Percentiles rank a stretch among this genome's conserved stretches.
These are phyloP conservation scores for Stigmatopora nigra DNA, from an alignment of 2,113 vertebrate species.

Conservation along the genomic window DNA sequence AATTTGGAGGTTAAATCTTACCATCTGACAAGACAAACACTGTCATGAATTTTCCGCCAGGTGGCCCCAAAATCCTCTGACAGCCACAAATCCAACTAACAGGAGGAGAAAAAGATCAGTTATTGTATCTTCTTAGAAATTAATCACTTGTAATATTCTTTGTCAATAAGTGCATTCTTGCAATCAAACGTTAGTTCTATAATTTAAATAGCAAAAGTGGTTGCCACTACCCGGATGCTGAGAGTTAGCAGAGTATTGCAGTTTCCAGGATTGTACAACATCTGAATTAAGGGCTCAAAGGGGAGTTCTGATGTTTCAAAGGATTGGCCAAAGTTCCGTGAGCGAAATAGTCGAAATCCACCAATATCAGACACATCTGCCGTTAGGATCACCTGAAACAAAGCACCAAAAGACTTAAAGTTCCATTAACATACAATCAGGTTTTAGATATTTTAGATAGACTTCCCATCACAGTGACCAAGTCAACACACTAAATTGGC, in stretches of 20 bases:
- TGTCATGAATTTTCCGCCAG: constrained; percentile 82
- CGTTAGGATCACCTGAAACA: constrained; percentile 81
- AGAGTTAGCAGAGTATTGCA: constrained; percentile 73
- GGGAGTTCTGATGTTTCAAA: constrained; percentile 77
- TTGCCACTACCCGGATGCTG: constrained; percentile 73
- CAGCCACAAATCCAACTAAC: constrained; percentile 72
- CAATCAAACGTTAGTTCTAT: neutral
- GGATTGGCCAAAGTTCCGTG: constrained; percentile 76
- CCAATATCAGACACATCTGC: constrained; percentile 76
- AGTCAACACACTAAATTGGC: too few relatives aligned
- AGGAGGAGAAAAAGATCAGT: constrained; percentile 5
- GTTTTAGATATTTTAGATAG: too few relatives aligned
- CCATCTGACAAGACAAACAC: constrained; percentile 88
- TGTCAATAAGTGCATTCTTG: neutral
- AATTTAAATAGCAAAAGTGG: constrained; percentile 26
- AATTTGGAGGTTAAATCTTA: constrained; percentile 55
- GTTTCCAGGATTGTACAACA: constrained; percentile 78
- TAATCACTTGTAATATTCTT: neutral
- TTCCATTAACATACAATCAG: neutral
- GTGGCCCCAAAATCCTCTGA: constrained; percentile 83
- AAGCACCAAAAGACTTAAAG: constrained; percentile 9
- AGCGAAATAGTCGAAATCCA: constrained; percentile 79
- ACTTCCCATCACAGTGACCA: too few relatives aligned
- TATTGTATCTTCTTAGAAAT: neutral
- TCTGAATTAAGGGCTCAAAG: constrained; percentile 82